Evolutionary conservation across 2,113 vertebrate genomes (phyloP), one percentile per base, ranked within the genome.

Genomic region (Festucalex cinctus): DNA sequence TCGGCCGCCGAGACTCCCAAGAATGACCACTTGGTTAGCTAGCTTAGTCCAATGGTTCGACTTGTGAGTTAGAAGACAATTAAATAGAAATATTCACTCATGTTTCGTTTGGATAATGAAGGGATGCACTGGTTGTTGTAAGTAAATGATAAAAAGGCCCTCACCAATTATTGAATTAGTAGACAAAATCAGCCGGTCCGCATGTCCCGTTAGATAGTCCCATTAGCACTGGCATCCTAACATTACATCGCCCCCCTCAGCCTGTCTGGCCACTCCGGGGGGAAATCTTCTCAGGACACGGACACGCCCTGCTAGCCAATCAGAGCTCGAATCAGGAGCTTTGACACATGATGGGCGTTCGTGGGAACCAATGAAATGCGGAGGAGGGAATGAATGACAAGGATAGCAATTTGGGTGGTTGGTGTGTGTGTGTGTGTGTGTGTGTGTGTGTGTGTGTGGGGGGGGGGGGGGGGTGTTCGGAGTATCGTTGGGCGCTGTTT

Each of bases 181-280:
- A 78, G 73, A 74, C 77, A 73, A 85, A 80, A 82, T 82, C 86
- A 79, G 78, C 70, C 67, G 66, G 84, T 83, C 86, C 85, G 85
- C 88, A 90, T 86, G 89, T 89, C 90, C 90, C 84, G 85, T 81
- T 87, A 88, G 78, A 28, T 81, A 77, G 87, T 89, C 80, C 77
- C 58, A 75, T 82, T 85, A 87, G 86, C 83, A 69, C 86, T 85
- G 85, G 88, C 88, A 89, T 91, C 90, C 90, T 74, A 57, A 57
- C 54, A 32, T 32, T 32, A 83, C 78, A 76, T 86, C 80, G 14
- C 87, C 86, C 85, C 78, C 77, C 85, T 76, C 74, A 77, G 81
- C 76, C 75, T 61, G 84, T 88, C 83, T 78, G 71, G 65, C 71
- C 81, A 74, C 76, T 78, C 76, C 65, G 35, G 79, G 80, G 70